Base-by-base conservation (phyloP, 2,888 invertebrate genomes). In the Diadegma fenestrale region DNA sequence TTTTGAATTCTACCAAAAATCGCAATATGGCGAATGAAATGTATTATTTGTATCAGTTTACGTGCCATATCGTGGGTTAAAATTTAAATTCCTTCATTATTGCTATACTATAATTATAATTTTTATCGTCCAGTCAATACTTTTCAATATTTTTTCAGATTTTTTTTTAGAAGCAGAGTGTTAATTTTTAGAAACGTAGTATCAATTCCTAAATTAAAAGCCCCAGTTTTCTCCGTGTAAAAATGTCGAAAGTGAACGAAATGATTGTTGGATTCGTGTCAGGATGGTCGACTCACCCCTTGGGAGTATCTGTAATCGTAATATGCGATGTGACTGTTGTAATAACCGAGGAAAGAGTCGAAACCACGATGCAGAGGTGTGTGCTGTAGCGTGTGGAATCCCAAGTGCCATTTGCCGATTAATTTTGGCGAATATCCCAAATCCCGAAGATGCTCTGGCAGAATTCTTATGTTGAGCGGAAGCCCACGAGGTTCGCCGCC, bases 281-380 rank as follows among this genome's bases (percentile, higher is more conserved):
- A 41, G 22, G 12, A 41, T n/a, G 22, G 26, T 88, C 41, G 37
- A 88, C 89, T 89, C 80, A 91, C 90, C 45, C 94, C 94, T 91
- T 95, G 95, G n/a, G 94, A 90, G 14, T 95, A 94, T 33, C 94
- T 95, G 87, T 96, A 96, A 89, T 97, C 96, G 90, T 96, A 97
- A 92, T 98, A 99, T 91, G 98, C 98, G 80, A 97, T 96, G 88
- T 95, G 96, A 6, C 97, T 98, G 82, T 97, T 97, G 95, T 97
- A 97, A 92, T 98, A 98, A 1, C 99, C 99, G 91, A 96, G 97
- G 92, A 98, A 97, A 10, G 95, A 95, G 89, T 97, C 96, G 91
- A 97, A 99, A 1, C 98, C 98, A 71, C 98, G 95, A 84, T 94
- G 94, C 0, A 95, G 95, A 0, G 98, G 98, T 6, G 97, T 96